phyloP scores from a whole-genome alignment of 2,888 invertebrate genomes.

The Leptopilina myrica region DNA sequence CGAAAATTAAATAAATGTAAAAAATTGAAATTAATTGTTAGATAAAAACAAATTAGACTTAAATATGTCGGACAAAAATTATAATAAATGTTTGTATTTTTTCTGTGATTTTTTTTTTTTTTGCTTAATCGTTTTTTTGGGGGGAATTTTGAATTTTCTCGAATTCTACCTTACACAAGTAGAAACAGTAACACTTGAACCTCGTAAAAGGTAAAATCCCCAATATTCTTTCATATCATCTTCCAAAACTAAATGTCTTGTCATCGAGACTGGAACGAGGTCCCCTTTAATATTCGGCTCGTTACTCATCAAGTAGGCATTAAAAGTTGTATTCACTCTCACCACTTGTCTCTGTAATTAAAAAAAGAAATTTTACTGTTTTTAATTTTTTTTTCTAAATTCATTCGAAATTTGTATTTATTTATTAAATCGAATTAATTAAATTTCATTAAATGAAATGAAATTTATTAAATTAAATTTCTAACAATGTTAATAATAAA shows the following conservation, averaged over 20 bases:
- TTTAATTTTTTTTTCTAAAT: not conserved
- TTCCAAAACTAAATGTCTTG: slow-evolving; percentile 83
- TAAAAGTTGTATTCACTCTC: slow-evolving; percentile 85
- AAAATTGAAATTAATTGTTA: too few species aligned
- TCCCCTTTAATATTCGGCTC: slow-evolving; percentile 80
- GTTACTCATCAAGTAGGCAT: slow-evolving; percentile 84
- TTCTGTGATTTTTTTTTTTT: not conserved
- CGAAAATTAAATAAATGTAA: too few species aligned
- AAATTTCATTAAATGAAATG: too few species aligned
- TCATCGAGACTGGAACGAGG: slow-evolving; percentile 83
- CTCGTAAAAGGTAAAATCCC: slow-evolving; percentile 88
- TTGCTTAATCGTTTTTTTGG: not conserved
- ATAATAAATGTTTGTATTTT: too few species aligned
- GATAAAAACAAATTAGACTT: too few species aligned
- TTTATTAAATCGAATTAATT: too few species aligned
- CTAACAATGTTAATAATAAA: too few species aligned
- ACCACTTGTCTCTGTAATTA: slow-evolving; percentile 82
- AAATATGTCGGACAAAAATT: too few species aligned
- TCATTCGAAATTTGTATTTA: not conserved
- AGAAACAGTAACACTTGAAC: slow-evolving; percentile 86
- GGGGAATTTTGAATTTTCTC: not conserved
- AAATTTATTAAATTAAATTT: too few species aligned
- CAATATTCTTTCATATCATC: slow-evolving; percentile 91
- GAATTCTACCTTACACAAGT: slow-evolving; percentile 84
- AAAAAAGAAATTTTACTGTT: not conserved